phyloP scores from a whole-genome alignment of 1,140 invertebrate genomes.

The Lasioglossum baleicum region DNA sequence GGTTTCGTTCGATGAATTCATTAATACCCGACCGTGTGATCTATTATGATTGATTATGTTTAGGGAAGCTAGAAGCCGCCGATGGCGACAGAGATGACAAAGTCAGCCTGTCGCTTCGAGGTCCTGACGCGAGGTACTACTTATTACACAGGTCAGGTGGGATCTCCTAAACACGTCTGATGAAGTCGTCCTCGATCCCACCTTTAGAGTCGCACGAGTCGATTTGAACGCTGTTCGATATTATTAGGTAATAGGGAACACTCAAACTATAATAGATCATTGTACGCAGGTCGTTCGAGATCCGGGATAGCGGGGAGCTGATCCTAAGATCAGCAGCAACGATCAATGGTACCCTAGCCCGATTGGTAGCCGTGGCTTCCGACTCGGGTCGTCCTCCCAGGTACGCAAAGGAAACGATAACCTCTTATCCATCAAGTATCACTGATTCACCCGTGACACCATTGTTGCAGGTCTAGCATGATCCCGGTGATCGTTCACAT shows the following conservation, averaged over 20 bases:
- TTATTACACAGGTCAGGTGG: too few species aligned
- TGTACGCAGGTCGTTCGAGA: slow-evolving; percentile 77
- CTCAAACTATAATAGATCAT: not conserved
- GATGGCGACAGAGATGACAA: slow-evolving; percentile 90
- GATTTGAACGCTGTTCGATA: not conserved
- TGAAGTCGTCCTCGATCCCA: too few species aligned
- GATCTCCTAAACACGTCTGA: too few species aligned
- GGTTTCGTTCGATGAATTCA: not conserved
- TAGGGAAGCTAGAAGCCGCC: slow-evolving; percentile 86
- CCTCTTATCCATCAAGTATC: too few species aligned
- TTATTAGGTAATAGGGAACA: not conserved
- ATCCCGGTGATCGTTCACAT: slow-evolving; percentile 89
- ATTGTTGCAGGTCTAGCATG: slow-evolving; percentile 80
- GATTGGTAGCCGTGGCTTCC: slow-evolving; percentile 87
- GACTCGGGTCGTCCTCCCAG: slow-evolving; percentile 86
- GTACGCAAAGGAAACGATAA: too few species aligned
- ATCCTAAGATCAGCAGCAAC: slow-evolving; percentile 80
- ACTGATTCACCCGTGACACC: too few species aligned
- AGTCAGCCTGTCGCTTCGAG: slow-evolving; percentile 85
- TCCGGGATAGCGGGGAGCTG: slow-evolving; percentile 80
- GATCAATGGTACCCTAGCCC: slow-evolving; percentile 82
- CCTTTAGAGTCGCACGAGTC: not conserved
- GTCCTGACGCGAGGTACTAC: slow-evolving; percentile 85
- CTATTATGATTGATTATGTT: not conserved
- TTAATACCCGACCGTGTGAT: not conserved